These are phyloP conservation scores for Boloria selene DNA, from an alignment of 2,888 invertebrate genomes.

Conservation along the genomic window DNA sequence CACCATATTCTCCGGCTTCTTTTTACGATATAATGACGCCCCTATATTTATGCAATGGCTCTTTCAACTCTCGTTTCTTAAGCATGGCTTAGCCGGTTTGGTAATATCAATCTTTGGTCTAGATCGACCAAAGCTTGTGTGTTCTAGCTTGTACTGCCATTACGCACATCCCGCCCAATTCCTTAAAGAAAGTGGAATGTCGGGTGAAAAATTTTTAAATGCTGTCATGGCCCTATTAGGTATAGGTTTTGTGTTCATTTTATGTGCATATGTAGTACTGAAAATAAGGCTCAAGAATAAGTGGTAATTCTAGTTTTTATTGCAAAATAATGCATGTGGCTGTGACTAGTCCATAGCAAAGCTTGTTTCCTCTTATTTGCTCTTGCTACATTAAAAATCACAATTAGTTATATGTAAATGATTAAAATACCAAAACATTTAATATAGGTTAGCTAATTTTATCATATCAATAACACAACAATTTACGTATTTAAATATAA, in stretches of 20 bases:
- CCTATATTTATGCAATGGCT: constrained; percentile 91
- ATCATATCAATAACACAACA: neutral
- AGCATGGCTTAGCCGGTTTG: constrained; percentile 93
- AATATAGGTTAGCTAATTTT: constrained; percentile 1
- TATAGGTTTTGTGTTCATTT: constrained; percentile 84
- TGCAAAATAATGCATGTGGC: constrained; percentile 15
- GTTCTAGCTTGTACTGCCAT: constrained; percentile 89
- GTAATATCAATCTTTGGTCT: constrained; percentile 92
- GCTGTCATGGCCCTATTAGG: constrained; percentile 85
- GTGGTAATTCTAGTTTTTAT: constrained; percentile 52
- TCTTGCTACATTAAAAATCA: constrained; percentile 7
- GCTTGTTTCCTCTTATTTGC: neutral
- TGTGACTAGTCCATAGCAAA: constrained; percentile 20
- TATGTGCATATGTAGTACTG: constrained; percentile 86
- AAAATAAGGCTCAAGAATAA: constrained; percentile 83
- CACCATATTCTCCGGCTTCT: constrained; percentile 95
- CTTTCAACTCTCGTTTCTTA: constrained; percentile 93
- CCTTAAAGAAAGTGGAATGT: constrained; percentile 88
- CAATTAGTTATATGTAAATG: neutral
- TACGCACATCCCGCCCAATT: constrained; percentile 87
- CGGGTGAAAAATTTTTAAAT: constrained; percentile 84
- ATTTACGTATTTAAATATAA: neutral
- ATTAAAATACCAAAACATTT: constrained; percentile 16
- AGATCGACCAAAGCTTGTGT: constrained; percentile 87
- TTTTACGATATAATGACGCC: constrained; percentile 91